phyloP scores from a whole-genome alignment of 2,888 invertebrate species.

The Cheilosia urbana region DNA sequence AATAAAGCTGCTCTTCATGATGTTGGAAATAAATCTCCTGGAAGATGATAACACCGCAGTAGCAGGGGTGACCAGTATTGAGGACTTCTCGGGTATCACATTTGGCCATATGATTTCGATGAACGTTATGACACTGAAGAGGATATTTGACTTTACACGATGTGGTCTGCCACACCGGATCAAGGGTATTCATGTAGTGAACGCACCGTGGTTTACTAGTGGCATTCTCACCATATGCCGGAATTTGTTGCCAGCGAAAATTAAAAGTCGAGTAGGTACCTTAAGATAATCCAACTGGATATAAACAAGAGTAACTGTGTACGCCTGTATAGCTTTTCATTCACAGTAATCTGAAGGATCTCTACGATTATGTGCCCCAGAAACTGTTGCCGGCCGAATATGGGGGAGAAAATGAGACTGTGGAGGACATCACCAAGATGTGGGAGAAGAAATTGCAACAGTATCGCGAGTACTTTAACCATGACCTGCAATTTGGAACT shows the following conservation, averaged over 20 bases:
- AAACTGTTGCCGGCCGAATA: slow-evolving; percentile 86
- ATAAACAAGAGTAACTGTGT: slow-evolving; percentile 14
- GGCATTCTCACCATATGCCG: slow-evolving; percentile 85
- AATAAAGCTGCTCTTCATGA: slow-evolving; percentile 85
- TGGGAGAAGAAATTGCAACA: slow-evolving; percentile 76
- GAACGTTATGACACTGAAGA: slow-evolving; percentile 85
- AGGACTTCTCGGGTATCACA: slow-evolving; percentile 85
- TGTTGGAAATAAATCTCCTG: slow-evolving; percentile 85
- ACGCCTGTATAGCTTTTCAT: slow-evolving; percentile 61
- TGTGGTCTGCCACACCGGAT: slow-evolving; percentile 86
- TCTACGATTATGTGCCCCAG: slow-evolving; percentile 85
- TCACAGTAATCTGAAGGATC: slow-evolving; percentile 79
- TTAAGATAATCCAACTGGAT: not conserved
- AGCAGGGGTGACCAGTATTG: slow-evolving; percentile 84
- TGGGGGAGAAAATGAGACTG: slow-evolving; percentile 85
- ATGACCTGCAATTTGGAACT: slow-evolving; percentile 69
- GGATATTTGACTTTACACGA: slow-evolving; percentile 84
- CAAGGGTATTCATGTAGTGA: slow-evolving; percentile 85
- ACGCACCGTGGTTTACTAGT: slow-evolving; percentile 85
- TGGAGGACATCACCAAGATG: slow-evolving; percentile 77
- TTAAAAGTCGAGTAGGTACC: slow-evolving; percentile 85
- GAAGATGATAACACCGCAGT: slow-evolving; percentile 86
- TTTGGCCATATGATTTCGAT: slow-evolving; percentile 85
- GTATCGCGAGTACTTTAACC: slow-evolving; percentile 76
- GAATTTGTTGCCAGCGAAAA: slow-evolving; percentile 85